Base-by-base conservation (phyloP, 1,140 invertebrate species). In the Polyergus mexicanus region DNA sequence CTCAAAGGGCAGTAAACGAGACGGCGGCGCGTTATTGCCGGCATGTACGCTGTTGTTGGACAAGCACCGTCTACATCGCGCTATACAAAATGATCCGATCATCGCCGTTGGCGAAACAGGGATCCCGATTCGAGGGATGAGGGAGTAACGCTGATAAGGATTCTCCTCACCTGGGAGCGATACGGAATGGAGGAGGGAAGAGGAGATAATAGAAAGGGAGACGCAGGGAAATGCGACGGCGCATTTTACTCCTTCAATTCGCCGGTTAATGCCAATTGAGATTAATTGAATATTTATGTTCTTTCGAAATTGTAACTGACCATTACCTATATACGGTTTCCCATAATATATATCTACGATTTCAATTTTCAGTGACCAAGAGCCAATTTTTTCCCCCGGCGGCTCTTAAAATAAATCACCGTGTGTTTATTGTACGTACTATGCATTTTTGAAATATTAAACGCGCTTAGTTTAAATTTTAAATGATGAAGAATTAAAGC, bases 11-110 rank as follows among this genome's bases (percentile, higher is more conserved):
- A 80, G 69, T 66, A 71, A 80, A 71, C 68, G 72, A 74, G 81
- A 62, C 62, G 81, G 81, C 58, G 41, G 68, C 41, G 72, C 81
- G 81, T 84, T 89, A 87, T 89, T 89, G 88, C 88, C 77, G 74
- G 69, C 83, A 25, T 88, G 86, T 85, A 81, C 75, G 83, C 54
- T 28, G 78, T 83, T 83, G 78, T 83, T 72, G 68, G 68, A 83
- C 78, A 83, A 83, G 78, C 78, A 41, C 8, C 66, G 78, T 74
- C 78, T 74, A 83, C 78, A 68, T 74, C 68, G 56, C 78, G 68
- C 78, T 83, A 83, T 83, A 69, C 78, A 83, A 83, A 83, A 83
- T 74, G 78, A 83, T 83, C 78, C 78, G 74, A 83, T 83, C 78
- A 83, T 83, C 68, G 78, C 78, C 68, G 78, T 69, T 54, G 28